A percentile compares a stretch with the other conserved stretches of the same genome.
These are phyloP conservation scores for Orchesella flavescens DNA, from an alignment of 2,888 invertebrate species.

Conservation along the genomic window DNA sequence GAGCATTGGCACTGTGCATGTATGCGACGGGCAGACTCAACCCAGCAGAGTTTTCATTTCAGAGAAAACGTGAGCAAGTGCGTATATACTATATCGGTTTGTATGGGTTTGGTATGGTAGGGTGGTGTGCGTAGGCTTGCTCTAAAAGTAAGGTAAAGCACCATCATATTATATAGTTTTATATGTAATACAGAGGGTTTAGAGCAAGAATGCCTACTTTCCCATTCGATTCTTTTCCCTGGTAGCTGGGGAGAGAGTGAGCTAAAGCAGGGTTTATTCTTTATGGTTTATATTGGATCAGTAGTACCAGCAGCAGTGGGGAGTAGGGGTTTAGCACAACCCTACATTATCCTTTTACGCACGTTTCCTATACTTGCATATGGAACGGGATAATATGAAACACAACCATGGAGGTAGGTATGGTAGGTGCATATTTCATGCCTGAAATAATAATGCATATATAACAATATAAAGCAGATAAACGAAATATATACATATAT, in stretches of 20 bases:
- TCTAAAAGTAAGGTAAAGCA: not conserved
- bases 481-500: not conserved
- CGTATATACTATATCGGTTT: slow-evolving; percentile 17
- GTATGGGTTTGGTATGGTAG: slow-evolving; percentile 19
- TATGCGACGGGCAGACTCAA: not conserved
- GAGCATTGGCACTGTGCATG: too few relatives aligned
- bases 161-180: not conserved
- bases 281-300: slow-evolving; percentile 53
- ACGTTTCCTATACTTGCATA: slow-evolving; percentile 29
- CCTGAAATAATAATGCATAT: too few relatives aligned
- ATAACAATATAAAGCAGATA: too few relatives aligned
- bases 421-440: too few relatives aligned
- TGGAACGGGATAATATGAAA: not conserved
- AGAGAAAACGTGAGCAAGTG: slow-evolving; percentile 45
- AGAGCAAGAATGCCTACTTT: not conserved
- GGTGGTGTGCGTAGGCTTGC: slow-evolving; percentile 17
- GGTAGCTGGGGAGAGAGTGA: slow-evolving; percentile 27
- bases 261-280: slow-evolving; percentile 39
- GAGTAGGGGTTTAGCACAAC: not conserved
- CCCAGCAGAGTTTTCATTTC: not conserved
- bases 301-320: slow-evolving; percentile 29
- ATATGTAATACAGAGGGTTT: not conserved
- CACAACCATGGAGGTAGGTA: too few relatives aligned
- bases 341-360: slow-evolving; percentile 50
- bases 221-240: not conserved